Evolutionary conservation across 2,888 invertebrate species (phyloP), one percentile per base, ranked within the genome.

Genomic region (Melanostoma scalare): DNA sequence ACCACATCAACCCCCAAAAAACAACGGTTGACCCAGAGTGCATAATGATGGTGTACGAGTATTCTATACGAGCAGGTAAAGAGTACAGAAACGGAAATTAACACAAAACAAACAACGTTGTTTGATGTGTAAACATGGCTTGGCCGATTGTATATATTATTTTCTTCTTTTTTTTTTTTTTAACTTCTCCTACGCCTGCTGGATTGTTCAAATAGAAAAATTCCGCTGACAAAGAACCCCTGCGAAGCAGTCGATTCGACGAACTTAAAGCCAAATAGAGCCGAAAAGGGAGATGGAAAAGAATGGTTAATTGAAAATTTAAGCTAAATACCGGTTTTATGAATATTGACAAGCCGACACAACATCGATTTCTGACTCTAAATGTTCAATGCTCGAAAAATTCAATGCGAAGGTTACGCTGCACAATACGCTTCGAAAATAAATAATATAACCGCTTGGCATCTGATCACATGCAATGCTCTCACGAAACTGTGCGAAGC

Each of bases 401-500:
- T 48, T 73, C 36, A 63, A 46, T 61, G 52, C 44, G 60, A 68
- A 60, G 55, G 53, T 36, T 61, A 72, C 63, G 46, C 40, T 61
- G 72, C 60, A 46, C 56, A 42, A 9, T 48, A 48, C 38, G 38
- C 58, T 58, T 4, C 42, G 48, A 46, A 33, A 30, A 63, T 30
- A 40, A 33, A 50, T 53, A 50, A 50, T 36, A 4, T 48, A 53
- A 65, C 33, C 53, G 38, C 6, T 68, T 68, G 82, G 68, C 73
- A 82, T 82, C 78, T 63, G 40, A 46, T 69, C 78, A 53, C 68
- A 58, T 46, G 78, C 58, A 69, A 78, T 58, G 82, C 78, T 82
- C 78, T 82, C 82, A 52, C 73, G 56, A 73, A 82, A 82, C 82
- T 82, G 72, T 60, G 71, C 35, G 50, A 44, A 36, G 71, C 35